Evolutionary conservation across 2,888 invertebrate species (phyloP).

Genomic region (Nemotelus nigrinus): DNA sequence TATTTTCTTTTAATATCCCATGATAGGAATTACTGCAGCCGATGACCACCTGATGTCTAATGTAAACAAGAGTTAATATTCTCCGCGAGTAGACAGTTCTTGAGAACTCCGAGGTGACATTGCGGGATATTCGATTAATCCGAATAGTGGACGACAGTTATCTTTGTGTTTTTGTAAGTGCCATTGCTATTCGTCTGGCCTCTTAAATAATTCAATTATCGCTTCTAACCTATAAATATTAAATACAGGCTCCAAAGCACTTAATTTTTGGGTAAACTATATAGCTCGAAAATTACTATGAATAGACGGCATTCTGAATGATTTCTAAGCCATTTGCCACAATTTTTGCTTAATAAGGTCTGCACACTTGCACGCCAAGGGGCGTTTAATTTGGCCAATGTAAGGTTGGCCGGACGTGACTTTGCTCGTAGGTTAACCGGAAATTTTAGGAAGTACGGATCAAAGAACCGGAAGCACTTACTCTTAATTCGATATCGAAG

Average conservation of each 20-base stretch:
- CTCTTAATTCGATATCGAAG: background rate
- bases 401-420: conserved; percentile 15
- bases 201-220: conserved; percentile 35
- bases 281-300: too few relatives aligned
- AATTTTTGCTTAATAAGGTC: background rate
- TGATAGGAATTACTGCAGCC: background rate
- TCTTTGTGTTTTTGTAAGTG: background rate
- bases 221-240: background rate
- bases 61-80: conserved; percentile 29
- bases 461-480: background rate
- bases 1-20: conserved; percentile 37
- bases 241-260: too few relatives aligned
- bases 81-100: background rate
- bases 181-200: background rate
- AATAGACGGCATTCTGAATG: background rate
- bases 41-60: conserved; percentile 16
- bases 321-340: conserved; percentile 24
- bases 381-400: conserved; percentile 28
- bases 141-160: background rate
- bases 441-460: background rate
- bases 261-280: too few relatives aligned
- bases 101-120: background rate
- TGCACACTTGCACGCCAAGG: background rate
- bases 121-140: conserved; percentile 10
- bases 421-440: background rate